These are phyloP conservation scores for Parambassis ranga DNA, from an alignment of 2,797 vertebrate species.

Conservation along the genomic window DNA sequence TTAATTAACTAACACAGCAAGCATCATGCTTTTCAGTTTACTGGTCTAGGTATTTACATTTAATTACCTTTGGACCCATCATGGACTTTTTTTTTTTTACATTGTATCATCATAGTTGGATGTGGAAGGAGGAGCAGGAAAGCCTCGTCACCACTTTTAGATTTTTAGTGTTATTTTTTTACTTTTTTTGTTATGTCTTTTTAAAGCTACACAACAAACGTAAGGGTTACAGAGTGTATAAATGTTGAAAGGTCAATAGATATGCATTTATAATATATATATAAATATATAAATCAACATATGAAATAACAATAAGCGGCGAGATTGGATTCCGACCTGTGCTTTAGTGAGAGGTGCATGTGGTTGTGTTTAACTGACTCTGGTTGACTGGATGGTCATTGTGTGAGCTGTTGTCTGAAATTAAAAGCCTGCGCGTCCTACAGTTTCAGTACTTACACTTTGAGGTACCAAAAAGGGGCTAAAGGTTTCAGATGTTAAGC, in stretches of 20 bases:
- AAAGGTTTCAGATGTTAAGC: constrained; percentile 20
- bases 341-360: constrained; percentile 53
- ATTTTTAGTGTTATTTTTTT: neutral
- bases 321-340: constrained; percentile 31
- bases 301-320: constrained; percentile 3
- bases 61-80: neutral
- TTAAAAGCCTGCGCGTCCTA: constrained; percentile 7
- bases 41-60: neutral
- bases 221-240: constrained; percentile 33
- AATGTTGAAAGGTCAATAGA: constrained; percentile 40
- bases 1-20: neutral
- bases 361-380: constrained; percentile 18
- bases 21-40: constrained; percentile 12
- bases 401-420: constrained; percentile 19
- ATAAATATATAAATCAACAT: constrained; percentile 18
- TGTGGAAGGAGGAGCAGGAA: neutral
- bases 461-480: neutral
- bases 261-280: constrained; percentile 43
- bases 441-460: neutral
- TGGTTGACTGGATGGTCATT: constrained; percentile 37
- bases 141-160: constrained; percentile 6
- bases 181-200: constrained; percentile 25
- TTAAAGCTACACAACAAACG: constrained; percentile 6
- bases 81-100: too few species aligned
- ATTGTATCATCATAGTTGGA: too few species aligned